These are phyloP conservation scores for Macrocentrus cingulum DNA, from an alignment of 1,140 invertebrate species.

Conservation along the genomic window DNA sequence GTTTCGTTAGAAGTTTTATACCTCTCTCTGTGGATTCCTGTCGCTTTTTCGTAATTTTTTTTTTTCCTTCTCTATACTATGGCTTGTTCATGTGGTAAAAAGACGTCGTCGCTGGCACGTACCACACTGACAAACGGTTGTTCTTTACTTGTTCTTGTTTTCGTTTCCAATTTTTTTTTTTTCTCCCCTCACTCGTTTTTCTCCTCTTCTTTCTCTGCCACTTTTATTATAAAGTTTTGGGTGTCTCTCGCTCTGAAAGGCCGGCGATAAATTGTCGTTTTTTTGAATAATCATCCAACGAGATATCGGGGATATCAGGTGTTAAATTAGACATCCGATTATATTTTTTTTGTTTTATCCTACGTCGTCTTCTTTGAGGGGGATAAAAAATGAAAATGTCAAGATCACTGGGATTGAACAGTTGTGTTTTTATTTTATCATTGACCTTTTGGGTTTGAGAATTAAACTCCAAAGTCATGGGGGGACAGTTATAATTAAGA, in stretches of 20 bases:
- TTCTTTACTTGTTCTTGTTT: constrained; percentile 28
- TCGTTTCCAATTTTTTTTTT: constrained; percentile 28
- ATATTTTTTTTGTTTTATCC: too few species aligned
- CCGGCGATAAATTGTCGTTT: neutral
- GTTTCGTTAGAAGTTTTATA: constrained; percentile 17
- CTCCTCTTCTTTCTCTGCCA: neutral
- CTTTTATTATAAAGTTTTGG: constrained; percentile 24
- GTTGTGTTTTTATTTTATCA: too few species aligned
- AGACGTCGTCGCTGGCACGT: constrained; percentile 26
- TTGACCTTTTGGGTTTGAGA: too few species aligned
- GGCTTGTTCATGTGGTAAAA: constrained; percentile 2
- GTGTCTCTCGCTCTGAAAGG: neutral
- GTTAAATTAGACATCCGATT: too few species aligned
- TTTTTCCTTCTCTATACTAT: constrained; percentile 14
- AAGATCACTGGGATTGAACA: too few species aligned
- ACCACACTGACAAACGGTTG: constrained; percentile 32
- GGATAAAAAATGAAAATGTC: too few species aligned
- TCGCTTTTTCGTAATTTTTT: too few species aligned
- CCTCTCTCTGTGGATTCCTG: neutral
- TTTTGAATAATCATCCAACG: too few species aligned
- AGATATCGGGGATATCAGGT: too few species aligned
- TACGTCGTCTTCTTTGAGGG: too few species aligned
- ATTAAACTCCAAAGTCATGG: too few species aligned
- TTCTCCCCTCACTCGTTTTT: neutral
- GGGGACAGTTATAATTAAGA: too few species aligned